A percentile compares a stretch with the other conserved stretches of the same genome.
phyloP scores from a whole-genome alignment of 2,888 invertebrate species.

The Sturmia bella region DNA sequence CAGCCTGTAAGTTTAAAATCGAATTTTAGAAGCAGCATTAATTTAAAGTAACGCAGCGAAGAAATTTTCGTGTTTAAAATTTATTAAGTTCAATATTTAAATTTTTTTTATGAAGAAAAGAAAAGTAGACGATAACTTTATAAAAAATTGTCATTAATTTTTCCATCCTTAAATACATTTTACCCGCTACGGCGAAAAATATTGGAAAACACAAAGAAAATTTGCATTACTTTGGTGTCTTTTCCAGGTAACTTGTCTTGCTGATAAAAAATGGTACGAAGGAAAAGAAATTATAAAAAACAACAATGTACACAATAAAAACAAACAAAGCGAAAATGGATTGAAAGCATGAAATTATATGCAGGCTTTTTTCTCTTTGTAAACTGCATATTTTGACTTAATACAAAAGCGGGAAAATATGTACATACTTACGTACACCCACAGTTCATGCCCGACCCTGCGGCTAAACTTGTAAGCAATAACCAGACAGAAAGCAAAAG shows the following conservation, averaged over 20 bases:
- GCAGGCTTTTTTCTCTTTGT: conserved; percentile 44
- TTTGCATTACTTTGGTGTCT: conserved; percentile 66
- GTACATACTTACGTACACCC: conserved; percentile 12
- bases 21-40: too few species aligned
- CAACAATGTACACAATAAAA: conserved; percentile 11
- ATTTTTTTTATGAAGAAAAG: background rate
- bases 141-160: background rate
- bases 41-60: too few species aligned
- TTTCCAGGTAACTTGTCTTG: conserved; percentile 64
- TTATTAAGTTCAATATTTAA: background rate
- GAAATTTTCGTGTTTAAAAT: too few species aligned
- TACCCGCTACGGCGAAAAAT: background rate
- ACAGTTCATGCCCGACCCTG: too few species aligned
- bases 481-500: too few species aligned
- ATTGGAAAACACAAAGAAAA: conserved; percentile 36
- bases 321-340: conserved; percentile 52
- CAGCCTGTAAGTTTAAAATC: too few species aligned
- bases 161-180: background rate
- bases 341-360: conserved; percentile 62
- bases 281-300: background rate
- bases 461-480: too few species aligned
- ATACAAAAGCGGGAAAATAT: conserved; percentile 4
- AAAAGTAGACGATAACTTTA: background rate
- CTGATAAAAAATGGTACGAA: conserved; percentile 43
- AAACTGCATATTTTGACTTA: conserved; percentile 55